These are phyloP conservation scores for Bettongia penicillata DNA, from an alignment of 2,113 vertebrate genomes.

Conservation along the genomic window DNA sequence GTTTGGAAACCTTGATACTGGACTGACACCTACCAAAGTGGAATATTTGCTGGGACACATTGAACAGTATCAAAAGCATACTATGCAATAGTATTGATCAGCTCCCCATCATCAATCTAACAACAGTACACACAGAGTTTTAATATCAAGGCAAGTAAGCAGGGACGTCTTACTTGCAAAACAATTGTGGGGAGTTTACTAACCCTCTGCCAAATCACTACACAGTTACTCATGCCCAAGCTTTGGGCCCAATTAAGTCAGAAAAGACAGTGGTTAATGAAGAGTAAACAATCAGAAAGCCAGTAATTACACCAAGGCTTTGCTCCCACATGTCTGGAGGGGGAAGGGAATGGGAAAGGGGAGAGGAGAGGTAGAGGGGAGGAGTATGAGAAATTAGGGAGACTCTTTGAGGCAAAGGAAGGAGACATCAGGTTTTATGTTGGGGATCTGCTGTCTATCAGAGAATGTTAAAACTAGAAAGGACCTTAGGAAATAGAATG, in stretches of 20 bases:
- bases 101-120: rapidly evolving
- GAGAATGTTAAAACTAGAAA: neutral
- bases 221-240: conserved; percentile 48
- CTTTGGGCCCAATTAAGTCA: conserved; percentile 66
- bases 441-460: neutral
- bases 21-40: neutral
- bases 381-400: neutral
- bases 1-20: neutral
- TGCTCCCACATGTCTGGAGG: neutral
- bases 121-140: neutral
- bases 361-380: neutral
- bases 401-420: neutral
- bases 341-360: neutral
- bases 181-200: rapidly evolving
- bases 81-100: neutral
- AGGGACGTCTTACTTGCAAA: rapidly evolving
- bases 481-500: conserved; percentile 5
- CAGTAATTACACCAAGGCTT: conserved; percentile 46
- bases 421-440: neutral
- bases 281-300: conserved; percentile 53
- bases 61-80: neutral
- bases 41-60: neutral
- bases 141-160: neutral
- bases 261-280: conserved; percentile 61
- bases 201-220: neutral